Percentiles rank a stretch among this genome's conserved stretches.
phyloP scores from a whole-genome alignment of 53 echinoderm and acorn worm genomes.

The Echinarachnius parma region DNA sequence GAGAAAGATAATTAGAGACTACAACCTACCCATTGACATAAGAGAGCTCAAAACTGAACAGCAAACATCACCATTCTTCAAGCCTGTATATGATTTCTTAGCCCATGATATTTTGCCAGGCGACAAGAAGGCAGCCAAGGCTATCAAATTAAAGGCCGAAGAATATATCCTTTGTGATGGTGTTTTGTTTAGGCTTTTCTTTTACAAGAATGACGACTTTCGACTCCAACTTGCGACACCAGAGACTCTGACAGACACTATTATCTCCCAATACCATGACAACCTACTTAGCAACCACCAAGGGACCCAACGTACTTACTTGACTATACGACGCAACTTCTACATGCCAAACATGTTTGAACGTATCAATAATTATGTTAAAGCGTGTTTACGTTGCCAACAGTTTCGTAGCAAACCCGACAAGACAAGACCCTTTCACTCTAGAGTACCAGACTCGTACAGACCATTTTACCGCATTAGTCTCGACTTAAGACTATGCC shows the following conservation, averaged over 20 bases:
- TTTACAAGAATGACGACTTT: slow-evolving; percentile 30
- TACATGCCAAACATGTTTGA: slow-evolving; percentile 67
- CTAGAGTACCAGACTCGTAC: slow-evolving; percentile 45
- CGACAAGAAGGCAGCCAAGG: slow-evolving; percentile 40
- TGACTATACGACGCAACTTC: slow-evolving; percentile 49
- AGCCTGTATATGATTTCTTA: slow-evolving; percentile 39
- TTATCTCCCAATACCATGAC: slow-evolving; percentile 56
- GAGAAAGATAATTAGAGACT: slow-evolving; percentile 54
- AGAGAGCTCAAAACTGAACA: slow-evolving; percentile 32
- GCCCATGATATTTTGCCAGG: slow-evolving; percentile 45
- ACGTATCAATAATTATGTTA: slow-evolving; percentile 36
- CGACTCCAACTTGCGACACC: slow-evolving; percentile 47
- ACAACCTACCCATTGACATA: slow-evolving; percentile 46
- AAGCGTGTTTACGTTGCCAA: slow-evolving; percentile 49
- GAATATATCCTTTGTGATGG: slow-evolving; percentile 50
- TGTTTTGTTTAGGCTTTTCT: slow-evolving; percentile 41
- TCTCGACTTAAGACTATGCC: slow-evolving; percentile 62
- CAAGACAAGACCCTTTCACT: slow-evolving; percentile 46
- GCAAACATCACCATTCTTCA: slow-evolving; percentile 39
- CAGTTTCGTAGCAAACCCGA: slow-evolving; percentile 51
- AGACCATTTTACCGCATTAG: slow-evolving; percentile 56
- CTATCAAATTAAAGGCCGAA: slow-evolving; percentile 38
- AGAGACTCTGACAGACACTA: slow-evolving; percentile 40
- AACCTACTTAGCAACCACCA: slow-evolving; percentile 52
- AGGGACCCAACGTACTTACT: slow-evolving; percentile 49